Conservation (phyloP, 2,888 invertebrate species). For the Drosophila melanosoma region DNA sequence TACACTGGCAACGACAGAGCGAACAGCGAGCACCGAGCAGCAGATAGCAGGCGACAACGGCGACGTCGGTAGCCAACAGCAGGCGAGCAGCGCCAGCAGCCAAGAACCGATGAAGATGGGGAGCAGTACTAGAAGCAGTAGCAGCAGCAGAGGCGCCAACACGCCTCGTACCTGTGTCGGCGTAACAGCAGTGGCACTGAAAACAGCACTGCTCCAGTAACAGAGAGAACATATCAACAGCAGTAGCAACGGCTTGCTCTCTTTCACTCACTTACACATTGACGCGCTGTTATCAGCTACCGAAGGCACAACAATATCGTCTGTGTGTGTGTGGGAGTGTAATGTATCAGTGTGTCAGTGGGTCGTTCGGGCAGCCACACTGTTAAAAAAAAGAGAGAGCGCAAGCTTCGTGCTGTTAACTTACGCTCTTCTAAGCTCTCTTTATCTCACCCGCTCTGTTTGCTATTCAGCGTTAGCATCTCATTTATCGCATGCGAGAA, state of each 20-base stretch:
- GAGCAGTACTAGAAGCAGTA: conserved; percentile 24
- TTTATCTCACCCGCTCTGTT: conserved; percentile 11
- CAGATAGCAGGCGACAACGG: conserved; percentile 20
- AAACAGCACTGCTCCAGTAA: conserved; percentile 17
- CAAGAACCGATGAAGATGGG: conserved; percentile 29
- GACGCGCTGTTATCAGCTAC: conserved; percentile 64
- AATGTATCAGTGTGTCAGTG: conserved; percentile 74
- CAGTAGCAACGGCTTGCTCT: neutral
- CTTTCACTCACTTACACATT: conserved; percentile 48
- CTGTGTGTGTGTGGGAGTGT: conserved; percentile 17
- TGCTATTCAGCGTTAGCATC: conserved; percentile 38
- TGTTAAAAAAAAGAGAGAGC: conserved; percentile 45
- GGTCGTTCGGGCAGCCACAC: conserved; percentile 59
- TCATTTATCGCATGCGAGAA: conserved; percentile 53
- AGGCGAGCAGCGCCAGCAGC: conserved; percentile 49
- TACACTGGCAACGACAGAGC: conserved; percentile 43
- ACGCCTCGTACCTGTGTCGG: conserved; percentile 58
- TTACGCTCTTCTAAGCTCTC: conserved; percentile 27
- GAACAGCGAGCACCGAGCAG: conserved; percentile 32
- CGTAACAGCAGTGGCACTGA: conserved; percentile 42
- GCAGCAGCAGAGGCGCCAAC: conserved; percentile 48
- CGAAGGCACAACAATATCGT: conserved; percentile 34
- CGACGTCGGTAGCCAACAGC: conserved; percentile 28
- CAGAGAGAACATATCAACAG: conserved; percentile 45
- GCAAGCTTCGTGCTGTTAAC: conserved; percentile 35